Conservation (phyloP, 2,797 vertebrate genomes). For the Leptatherina wallacei region DNA sequence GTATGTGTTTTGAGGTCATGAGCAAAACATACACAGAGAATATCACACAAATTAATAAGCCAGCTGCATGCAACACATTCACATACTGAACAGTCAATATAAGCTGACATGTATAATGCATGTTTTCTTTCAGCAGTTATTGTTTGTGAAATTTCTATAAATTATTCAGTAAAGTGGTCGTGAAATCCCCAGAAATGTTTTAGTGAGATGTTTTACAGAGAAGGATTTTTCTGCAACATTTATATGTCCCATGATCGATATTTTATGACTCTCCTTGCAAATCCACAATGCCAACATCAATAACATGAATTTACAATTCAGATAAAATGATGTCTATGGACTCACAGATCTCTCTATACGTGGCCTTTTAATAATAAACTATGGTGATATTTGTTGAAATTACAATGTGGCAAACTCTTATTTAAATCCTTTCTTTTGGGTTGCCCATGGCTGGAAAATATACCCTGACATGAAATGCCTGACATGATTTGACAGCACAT, state of each 20-base stretch:
- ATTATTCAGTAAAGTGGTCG: slow-evolving; percentile 77
- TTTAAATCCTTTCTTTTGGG: slow-evolving; percentile 64
- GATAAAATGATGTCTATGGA: slow-evolving; percentile 50
- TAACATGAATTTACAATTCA: slow-evolving; percentile 72
- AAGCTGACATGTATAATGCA: slow-evolving; percentile 75
- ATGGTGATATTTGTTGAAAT: slow-evolving; percentile 61
- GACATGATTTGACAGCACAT: slow-evolving; percentile 82
- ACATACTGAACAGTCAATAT: slow-evolving; percentile 52
- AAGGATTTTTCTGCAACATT: slow-evolving; percentile 67
- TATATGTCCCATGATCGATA: slow-evolving; percentile 56
- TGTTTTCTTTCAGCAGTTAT: slow-evolving; percentile 72
- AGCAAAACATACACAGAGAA: slow-evolving; percentile 35
- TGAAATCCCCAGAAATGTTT: slow-evolving; percentile 78
- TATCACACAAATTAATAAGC: slow-evolving; percentile 46
- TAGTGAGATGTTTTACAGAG: slow-evolving; percentile 71
- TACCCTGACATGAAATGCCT: slow-evolving; percentile 73
- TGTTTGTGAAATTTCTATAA: slow-evolving; percentile 79
- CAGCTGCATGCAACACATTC: slow-evolving; percentile 27
- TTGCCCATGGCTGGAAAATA: slow-evolving; percentile 68
- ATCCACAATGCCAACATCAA: slow-evolving; percentile 63
- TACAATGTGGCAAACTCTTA: slow-evolving; percentile 53
- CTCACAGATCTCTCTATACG: slow-evolving; percentile 52
- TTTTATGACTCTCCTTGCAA: slow-evolving; percentile 56
- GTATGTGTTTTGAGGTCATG: slow-evolving; percentile 9
- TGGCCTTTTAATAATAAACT: slow-evolving; percentile 60